Evolutionary conservation across 1,140 invertebrate species (phyloP).

Genomic region (Trichogramma pretiosum): DNA sequence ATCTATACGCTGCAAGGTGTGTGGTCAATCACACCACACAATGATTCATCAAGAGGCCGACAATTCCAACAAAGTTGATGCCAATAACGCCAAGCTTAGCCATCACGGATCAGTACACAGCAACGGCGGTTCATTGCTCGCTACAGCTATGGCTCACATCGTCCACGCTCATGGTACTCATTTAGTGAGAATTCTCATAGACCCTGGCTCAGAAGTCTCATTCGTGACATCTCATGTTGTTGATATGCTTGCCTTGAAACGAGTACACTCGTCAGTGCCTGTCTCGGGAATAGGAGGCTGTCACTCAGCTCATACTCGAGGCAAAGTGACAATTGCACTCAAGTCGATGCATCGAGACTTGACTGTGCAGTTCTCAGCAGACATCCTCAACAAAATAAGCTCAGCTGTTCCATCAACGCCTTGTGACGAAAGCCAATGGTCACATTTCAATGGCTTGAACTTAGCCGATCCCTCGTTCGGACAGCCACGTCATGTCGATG

Average conservation of each 20-base stretch:
- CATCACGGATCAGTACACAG: neutral
- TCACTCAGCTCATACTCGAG: neutral
- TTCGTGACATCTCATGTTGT: neutral
- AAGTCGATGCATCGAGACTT: neutral
- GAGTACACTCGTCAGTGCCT: neutral
- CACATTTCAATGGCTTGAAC: neutral
- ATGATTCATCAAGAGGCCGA: neutral
- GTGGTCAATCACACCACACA: neutral
- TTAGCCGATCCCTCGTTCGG: constrained; percentile 20
- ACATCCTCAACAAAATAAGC: too few relatives aligned
- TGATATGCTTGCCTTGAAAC: neutral
- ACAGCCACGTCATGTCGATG: constrained; percentile 15
- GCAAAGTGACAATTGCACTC: neutral
- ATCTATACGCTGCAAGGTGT: neutral
- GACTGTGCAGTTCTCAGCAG: too few relatives aligned
- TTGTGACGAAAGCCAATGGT: neutral
- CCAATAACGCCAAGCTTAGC: neutral
- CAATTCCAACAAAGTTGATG: neutral
- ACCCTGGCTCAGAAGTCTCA: neutral
- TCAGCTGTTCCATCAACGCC: neutral
- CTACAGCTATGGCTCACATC: neutral
- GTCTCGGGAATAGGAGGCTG: neutral
- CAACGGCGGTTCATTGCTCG: neutral
- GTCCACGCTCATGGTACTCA: neutral
- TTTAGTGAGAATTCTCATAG: neutral